Base-by-base conservation (phyloP, 2,113 vertebrate genomes). In the Paedocypris sp. region DNA sequence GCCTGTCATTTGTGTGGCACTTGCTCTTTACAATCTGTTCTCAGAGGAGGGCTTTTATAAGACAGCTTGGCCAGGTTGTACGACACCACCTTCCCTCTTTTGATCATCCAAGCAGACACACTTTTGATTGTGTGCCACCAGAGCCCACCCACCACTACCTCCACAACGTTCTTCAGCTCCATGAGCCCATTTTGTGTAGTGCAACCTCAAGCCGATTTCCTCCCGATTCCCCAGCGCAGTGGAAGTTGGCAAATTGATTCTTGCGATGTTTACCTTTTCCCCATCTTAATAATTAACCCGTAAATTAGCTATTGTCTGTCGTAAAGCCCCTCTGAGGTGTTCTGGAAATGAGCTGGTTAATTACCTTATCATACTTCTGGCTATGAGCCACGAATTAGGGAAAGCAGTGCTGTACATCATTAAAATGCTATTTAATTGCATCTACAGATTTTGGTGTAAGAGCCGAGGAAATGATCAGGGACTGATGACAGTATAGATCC, bases 361-460 rank as follows among this genome's bases (percentile, higher is more conserved):
- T 86, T 86, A 85, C 85, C 81, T 79, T 81, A 83, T 81, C 80
- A 81, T 76, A 80, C 79, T 72, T 74, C 77, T 82, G 85, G 85
- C 82, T 74, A 76, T 42, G 52, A 78, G 83, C 83, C 81, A 82
- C 60, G 36, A 35, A 60, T 31, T 42, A 51, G 39, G 36, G 23
- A 42, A 28, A 16, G 33, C 10, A 38, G 15, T 25, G 33, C 26
- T 35, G 42, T 45, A 53, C 16, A n/a, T 45, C 7, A 4, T 54
- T 63, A 26, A 6, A 25, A 41, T 45, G 46, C 42, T n/a, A 45
- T n/a, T 42, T 28, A 54, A 62, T 60, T 23, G 12, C 56, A 45
- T 50, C 31, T 63, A 18, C 26, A 31, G 26, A 16, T 22, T 23
- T 18, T 50, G 9, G n/a, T 32, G 11, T 23, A 22, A 23, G 25